phyloP scores from a whole-genome alignment of 1,140 invertebrate species.

The Musca vetustissima region DNA sequence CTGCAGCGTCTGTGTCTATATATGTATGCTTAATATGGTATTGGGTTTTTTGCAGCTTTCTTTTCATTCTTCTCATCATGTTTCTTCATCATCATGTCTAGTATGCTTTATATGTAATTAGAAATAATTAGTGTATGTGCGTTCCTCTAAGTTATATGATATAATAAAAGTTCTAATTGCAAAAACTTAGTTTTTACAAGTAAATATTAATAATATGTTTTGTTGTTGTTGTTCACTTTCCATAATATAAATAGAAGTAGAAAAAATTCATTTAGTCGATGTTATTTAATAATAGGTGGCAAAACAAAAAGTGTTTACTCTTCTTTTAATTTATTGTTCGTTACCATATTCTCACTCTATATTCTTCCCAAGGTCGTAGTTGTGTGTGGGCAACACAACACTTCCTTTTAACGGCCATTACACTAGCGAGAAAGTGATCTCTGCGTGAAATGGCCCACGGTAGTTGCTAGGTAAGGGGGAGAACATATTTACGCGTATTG shows the following conservation, averaged over 20 bases:
- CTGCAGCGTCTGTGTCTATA: background rate
- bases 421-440: slow-evolving; percentile 7
- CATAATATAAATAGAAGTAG: slow-evolving; percentile 12
- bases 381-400: background rate
- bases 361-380: slow-evolving; percentile 5
- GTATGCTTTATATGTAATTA: background rate
- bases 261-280: slow-evolving; percentile 16
- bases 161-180: slow-evolving; percentile 4
- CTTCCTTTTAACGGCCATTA: background rate
- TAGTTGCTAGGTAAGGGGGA: background rate
- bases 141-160: slow-evolving; percentile 3
- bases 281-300: slow-evolving; percentile 4
- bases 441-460: background rate
- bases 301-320: slow-evolving; percentile 10
- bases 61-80: too few species aligned
- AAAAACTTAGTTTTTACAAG: slow-evolving; percentile 23
- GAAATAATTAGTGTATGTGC: slow-evolving; percentile 18
- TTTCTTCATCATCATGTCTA: background rate
- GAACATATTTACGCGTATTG: slow-evolving; percentile 4
- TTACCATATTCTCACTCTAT: slow-evolving; percentile 19
- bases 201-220: slow-evolving; percentile 6
- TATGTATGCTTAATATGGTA: background rate
- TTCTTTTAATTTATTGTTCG: slow-evolving; percentile 10
- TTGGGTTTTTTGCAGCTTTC: too few species aligned
- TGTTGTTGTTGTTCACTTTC: slow-evolving; percentile 13